phyloP scores from a whole-genome alignment of 2,113 vertebrate genomes.

The Callipepla californica region DNA sequence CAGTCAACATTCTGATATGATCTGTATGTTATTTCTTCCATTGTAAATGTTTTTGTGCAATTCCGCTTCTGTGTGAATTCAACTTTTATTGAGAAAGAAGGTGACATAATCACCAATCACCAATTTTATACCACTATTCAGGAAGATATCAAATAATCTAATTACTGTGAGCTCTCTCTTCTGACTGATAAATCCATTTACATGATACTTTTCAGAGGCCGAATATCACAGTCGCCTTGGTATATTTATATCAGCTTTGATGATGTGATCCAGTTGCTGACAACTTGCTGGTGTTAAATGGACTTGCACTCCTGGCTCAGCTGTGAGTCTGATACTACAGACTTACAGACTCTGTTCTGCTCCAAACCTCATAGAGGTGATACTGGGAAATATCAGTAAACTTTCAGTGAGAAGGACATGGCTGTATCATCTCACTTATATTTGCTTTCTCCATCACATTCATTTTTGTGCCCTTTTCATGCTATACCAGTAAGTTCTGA shows the following conservation, averaged over 20 bases:
- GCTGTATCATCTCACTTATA: not conserved
- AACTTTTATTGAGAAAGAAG: not conserved
- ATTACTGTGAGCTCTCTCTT: not conserved
- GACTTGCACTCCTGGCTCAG: not conserved
- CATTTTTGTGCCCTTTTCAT: not conserved
- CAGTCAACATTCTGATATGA: not conserved
- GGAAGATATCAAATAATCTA: not conserved
- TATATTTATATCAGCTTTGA: slow-evolving; percentile 23
- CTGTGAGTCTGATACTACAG: not conserved
- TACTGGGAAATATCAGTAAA: not conserved
- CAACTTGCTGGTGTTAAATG: not conserved
- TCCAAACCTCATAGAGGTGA: not conserved
- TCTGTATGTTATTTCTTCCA: not conserved
- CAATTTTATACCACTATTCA: not conserved
- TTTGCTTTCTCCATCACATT: not conserved
- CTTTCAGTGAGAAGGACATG: not conserved
- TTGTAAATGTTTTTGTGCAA: not conserved
- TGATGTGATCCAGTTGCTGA: not conserved
- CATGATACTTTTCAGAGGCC: not conserved
- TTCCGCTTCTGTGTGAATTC: not conserved
- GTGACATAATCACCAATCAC: not conserved
- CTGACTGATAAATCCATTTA: not conserved
- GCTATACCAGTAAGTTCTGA: not conserved
- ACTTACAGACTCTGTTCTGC: not conserved
- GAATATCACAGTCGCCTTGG: not conserved